These are phyloP conservation scores for Dione vanillae DNA, from an alignment of 2,888 invertebrate genomes.

Conservation along the genomic window DNA sequence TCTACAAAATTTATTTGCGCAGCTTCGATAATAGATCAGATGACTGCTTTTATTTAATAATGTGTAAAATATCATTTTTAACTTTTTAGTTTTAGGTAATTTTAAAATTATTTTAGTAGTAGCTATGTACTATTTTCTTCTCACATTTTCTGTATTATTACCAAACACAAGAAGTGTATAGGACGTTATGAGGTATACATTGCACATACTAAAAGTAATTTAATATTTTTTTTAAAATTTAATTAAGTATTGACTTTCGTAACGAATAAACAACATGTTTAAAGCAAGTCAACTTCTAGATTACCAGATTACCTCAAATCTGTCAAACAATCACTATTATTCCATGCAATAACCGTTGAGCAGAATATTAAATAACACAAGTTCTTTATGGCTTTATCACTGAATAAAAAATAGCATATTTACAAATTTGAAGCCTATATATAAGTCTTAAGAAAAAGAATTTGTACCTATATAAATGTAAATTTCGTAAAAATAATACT, in stretches of 20 bases:
- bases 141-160: no score
- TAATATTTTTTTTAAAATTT: no score
- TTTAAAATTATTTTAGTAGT: no score
- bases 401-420: neutral
- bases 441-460: no score
- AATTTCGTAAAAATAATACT: neutral
- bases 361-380: neutral
- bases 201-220: no score
- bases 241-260: no score
- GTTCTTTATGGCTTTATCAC: neutral
- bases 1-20: constrained; percentile 8
- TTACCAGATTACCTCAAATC: neutral
- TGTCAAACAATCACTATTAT: neutral
- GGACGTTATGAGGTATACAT: no score
- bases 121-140: no score
- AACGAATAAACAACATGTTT: neutral
- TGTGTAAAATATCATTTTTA: neutral
- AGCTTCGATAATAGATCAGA: constrained; percentile 7
- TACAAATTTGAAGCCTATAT: no score
- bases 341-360: neutral
- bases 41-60: constrained; percentile 5
- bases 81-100: no score
- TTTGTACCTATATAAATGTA: neutral
- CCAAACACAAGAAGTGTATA: no score
- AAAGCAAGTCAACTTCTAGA: neutral